phyloP scores from a whole-genome alignment of 2,888 invertebrate species.

The Xiphydria camelus region DNA sequence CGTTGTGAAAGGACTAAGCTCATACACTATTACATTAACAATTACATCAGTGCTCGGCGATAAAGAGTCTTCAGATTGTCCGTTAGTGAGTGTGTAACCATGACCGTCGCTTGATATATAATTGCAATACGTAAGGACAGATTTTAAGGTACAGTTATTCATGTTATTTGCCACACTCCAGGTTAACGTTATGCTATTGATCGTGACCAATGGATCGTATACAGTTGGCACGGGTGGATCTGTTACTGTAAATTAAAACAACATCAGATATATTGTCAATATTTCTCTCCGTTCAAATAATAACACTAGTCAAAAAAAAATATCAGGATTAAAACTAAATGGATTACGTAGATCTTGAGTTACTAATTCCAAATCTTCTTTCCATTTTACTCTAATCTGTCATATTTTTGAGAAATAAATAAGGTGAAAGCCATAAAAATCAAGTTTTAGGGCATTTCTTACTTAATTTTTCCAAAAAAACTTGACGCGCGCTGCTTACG shows the following conservation, averaged over 20 bases:
- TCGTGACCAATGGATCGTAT: constrained; percentile 3
- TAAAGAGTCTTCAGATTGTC: constrained; percentile 10
- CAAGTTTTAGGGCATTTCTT: too few relatives aligned
- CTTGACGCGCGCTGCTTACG: too few relatives aligned
- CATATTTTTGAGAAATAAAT: too few relatives aligned
- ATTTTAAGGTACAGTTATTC: constrained; percentile 32
- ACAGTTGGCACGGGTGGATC: constrained; percentile 20
- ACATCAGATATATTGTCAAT: too few relatives aligned
- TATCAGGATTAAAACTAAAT: too few relatives aligned
- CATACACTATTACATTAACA: constrained; percentile 20
- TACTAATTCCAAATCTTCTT: too few relatives aligned
- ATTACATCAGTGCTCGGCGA: constrained; percentile 13
- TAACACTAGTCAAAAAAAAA: not conserved
- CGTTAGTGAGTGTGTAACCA: constrained; percentile 29
- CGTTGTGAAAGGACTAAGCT: constrained; percentile 40
- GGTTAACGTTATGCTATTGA: constrained; percentile 24
- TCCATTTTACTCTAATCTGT: too few relatives aligned
- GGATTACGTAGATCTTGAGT: too few relatives aligned
- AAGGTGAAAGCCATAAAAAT: too few relatives aligned
- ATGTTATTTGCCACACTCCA: constrained; percentile 35
- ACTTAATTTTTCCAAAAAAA: too few relatives aligned
- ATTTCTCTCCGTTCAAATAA: too few relatives aligned
- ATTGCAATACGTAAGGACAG: constrained; percentile 31
- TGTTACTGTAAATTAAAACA: constrained; percentile 24
- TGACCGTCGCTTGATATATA: constrained; percentile 27